Conservation (phyloP, 1,140 invertebrate species). For the Sinella curviseta region DNA sequence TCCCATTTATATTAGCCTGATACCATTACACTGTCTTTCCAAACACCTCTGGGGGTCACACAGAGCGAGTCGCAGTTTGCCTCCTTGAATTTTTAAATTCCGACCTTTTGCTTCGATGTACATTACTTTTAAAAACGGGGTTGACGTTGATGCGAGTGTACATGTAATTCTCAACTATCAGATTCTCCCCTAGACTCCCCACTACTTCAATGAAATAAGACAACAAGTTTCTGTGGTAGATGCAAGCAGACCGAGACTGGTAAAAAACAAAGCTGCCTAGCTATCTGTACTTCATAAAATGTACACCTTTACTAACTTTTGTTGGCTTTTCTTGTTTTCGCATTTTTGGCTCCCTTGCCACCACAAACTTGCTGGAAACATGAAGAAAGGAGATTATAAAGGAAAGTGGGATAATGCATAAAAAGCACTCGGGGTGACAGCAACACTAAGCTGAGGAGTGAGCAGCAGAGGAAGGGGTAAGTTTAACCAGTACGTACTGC, state of each 20-base stretch:
- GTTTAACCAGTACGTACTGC: no score
- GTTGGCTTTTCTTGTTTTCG: background rate
- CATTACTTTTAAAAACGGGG: background rate
- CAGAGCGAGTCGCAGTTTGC: background rate
- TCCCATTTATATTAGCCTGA: no score
- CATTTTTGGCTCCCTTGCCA: background rate
- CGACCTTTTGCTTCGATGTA: background rate
- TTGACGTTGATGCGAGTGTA: background rate
- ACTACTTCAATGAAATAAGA: no score
- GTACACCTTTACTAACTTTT: background rate
- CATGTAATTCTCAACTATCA: no score
- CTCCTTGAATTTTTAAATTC: background rate
- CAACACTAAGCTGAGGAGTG: no score
- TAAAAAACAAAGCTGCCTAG: no score
- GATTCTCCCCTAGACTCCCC: no score
- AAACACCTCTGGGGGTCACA: slow-evolving; percentile 23
- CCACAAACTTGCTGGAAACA: background rate
- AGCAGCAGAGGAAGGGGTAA: background rate
- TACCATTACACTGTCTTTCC: background rate
- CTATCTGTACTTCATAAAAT: no score
- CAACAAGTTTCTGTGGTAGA: no score
- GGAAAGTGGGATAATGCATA: background rate
- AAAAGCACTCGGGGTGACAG: background rate
- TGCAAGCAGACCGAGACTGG: no score
- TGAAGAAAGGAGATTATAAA: slow-evolving; percentile 13